phyloP scores from a whole-genome alignment of 2,113 vertebrate genomes.

The Caretta caretta region DNA sequence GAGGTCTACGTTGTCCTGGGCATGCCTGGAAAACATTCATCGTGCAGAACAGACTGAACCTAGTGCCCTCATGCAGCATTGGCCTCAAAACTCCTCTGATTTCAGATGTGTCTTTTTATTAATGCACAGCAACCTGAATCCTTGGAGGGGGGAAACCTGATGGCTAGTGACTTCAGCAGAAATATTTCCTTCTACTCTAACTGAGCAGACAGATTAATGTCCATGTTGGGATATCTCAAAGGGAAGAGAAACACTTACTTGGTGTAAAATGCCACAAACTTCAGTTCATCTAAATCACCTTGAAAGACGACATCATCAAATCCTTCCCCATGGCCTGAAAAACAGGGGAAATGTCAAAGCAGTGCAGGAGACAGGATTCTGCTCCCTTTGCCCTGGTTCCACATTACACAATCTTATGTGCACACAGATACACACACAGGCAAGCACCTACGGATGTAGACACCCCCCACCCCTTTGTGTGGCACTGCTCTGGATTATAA shows the following conservation, averaged over 20 bases:
- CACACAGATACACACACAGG: no score
- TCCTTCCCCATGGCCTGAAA: slow-evolving; percentile 93
- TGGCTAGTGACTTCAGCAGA: not conserved
- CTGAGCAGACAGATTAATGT: not conserved
- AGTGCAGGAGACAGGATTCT: not conserved
- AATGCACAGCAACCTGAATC: not conserved
- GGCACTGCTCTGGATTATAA: no score
- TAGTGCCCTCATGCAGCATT: not conserved
- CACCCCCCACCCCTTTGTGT: no score
- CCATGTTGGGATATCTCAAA: fast-evolving
- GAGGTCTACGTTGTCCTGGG: not conserved
- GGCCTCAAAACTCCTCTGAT: not conserved
- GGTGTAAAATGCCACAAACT: slow-evolving; percentile 98
- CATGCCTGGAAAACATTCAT: not conserved
- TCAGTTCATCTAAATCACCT: slow-evolving; percentile 95
- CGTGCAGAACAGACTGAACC: not conserved
- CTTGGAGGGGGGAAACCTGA: not conserved
- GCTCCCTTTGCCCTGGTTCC: not conserved
- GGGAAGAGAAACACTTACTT: slow-evolving; percentile 82
- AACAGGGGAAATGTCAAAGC: not conserved
- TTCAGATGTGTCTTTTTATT: not conserved
- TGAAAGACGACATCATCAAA: slow-evolving; percentile 98
- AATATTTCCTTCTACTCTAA: not conserved
- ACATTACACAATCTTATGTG: not conserved
- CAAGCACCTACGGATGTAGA: not conserved